A percentile compares a stretch with the other conserved stretches of the same genome.
Conservation (phyloP, 2,113 vertebrate genomes). For the Balaenoptera acutorostrata region DNA sequence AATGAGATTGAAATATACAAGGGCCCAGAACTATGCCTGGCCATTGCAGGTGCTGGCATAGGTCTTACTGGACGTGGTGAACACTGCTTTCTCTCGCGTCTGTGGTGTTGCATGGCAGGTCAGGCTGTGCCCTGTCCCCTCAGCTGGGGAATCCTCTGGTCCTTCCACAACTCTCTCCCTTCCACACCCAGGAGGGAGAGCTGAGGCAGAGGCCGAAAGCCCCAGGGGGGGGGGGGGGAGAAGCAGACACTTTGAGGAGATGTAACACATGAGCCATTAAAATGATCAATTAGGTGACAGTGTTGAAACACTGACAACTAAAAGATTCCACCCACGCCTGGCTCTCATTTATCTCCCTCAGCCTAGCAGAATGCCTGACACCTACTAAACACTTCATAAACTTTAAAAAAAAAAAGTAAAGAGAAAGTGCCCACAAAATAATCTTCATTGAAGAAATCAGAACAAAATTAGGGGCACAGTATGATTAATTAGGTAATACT, state of each 20-base stretch:
- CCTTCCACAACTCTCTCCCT: not conserved
- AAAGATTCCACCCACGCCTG: not conserved
- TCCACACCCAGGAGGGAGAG: not conserved
- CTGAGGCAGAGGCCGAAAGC: not conserved
- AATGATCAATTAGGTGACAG: slow-evolving; percentile 35
- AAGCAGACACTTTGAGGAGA: not conserved
- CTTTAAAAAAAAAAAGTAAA: not conserved
- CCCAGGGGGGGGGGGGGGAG: not conserved
- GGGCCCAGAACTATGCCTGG: not conserved
- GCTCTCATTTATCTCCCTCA: not conserved
- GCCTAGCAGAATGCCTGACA: not conserved
- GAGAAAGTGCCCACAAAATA: slow-evolving; percentile 30
- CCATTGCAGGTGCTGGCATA: not conserved
- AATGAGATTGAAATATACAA: not conserved
- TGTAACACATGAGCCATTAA: not conserved
- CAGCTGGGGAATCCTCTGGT: not conserved
- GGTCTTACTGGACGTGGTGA: not conserved
- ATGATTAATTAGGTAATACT: not conserved
- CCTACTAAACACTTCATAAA: slow-evolving; percentile 37
- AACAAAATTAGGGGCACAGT: not conserved
- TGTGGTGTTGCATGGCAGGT: accelerated
- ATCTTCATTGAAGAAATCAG: not conserved
- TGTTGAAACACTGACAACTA: not conserved
- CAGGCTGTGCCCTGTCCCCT: not conserved
- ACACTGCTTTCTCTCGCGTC: not conserved